phyloP scores from a whole-genome alignment of 2,113 vertebrate species.

The Planiliza haematocheilus region DNA sequence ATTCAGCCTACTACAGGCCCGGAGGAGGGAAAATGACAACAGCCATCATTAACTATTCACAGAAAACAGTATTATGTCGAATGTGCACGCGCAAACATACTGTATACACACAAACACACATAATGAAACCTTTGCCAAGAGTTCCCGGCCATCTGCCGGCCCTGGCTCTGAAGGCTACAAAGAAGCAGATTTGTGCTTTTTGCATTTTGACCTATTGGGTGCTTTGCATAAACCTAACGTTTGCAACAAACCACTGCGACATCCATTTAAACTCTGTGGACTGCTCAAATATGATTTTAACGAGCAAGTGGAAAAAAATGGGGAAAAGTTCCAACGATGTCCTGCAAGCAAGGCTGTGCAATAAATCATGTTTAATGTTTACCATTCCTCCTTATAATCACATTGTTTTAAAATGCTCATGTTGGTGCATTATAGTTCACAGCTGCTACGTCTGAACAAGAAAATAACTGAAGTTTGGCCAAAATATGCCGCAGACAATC shows the following conservation, averaged over 20 bases:
- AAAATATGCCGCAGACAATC: constrained; percentile 13
- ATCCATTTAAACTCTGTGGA: constrained; percentile 3
- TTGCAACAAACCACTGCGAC: background rate
- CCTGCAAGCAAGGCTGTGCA: background rate
- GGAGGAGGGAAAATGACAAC: constrained; percentile 54
- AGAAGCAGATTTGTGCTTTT: constrained; percentile 19
- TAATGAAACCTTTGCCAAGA: constrained; percentile 47
- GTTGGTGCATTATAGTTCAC: background rate
- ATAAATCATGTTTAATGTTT: constrained; percentile 6
- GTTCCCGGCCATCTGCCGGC: constrained; percentile 63
- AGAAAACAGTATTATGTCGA: constrained; percentile 61
- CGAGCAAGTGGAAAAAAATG: background rate
- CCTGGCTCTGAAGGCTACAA: constrained; percentile 14
- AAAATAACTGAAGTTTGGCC: background rate
- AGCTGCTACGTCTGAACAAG: background rate
- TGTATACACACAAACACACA: constrained; percentile 44
- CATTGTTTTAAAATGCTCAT: background rate
- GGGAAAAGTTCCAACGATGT: background rate
- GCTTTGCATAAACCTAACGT: background rate
- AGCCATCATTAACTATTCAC: constrained; percentile 78
- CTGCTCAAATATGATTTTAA: background rate
- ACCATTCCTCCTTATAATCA: background rate
- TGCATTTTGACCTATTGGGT: constrained; percentile 23
- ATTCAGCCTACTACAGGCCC: constrained; percentile 71
- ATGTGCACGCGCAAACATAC: constrained; percentile 35